Percentiles rank a stretch among this genome's conserved stretches.
phyloP scores from a whole-genome alignment of 2,888 invertebrate genomes.

The Drosophila percnosoma region DNA sequence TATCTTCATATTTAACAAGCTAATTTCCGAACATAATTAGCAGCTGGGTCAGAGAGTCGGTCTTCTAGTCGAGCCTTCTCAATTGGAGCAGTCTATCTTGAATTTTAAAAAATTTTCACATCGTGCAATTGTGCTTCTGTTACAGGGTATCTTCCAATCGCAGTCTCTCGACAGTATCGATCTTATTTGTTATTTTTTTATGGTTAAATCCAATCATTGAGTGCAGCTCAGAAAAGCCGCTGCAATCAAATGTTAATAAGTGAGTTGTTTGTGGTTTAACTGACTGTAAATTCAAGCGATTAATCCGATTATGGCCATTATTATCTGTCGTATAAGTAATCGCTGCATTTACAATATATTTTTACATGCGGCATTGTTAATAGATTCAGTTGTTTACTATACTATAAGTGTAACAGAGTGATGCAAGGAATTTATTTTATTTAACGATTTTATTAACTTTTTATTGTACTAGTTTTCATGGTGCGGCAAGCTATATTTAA shows the following conservation, averaged over 20 bases:
- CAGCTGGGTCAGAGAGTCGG: accelerated
- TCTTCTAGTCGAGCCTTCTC: background rate
- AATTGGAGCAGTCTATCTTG: background rate
- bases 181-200: background rate
- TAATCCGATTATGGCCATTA: constrained; percentile 40
- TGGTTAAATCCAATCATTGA: constrained; percentile 47
- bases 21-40: background rate
- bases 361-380: constrained; percentile 1
- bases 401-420: background rate
- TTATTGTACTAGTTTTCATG: background rate
- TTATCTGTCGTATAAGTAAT: constrained; percentile 30
- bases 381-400: background rate
- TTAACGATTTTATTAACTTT: background rate
- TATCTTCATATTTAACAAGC: background rate
- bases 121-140: background rate
- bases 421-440: background rate
- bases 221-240: constrained; percentile 15
- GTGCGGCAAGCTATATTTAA: background rate
- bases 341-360: constrained; percentile 7
- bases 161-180: background rate
- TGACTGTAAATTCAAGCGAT: constrained; percentile 41
- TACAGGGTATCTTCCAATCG: background rate
- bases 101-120: too few species aligned
- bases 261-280: constrained; percentile 44
- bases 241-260: constrained; percentile 55